Evolutionary conservation across 1,140 invertebrate species (phyloP), one percentile per base, ranked within the genome.

Genomic region (Rhyzopertha dominica): DNA sequence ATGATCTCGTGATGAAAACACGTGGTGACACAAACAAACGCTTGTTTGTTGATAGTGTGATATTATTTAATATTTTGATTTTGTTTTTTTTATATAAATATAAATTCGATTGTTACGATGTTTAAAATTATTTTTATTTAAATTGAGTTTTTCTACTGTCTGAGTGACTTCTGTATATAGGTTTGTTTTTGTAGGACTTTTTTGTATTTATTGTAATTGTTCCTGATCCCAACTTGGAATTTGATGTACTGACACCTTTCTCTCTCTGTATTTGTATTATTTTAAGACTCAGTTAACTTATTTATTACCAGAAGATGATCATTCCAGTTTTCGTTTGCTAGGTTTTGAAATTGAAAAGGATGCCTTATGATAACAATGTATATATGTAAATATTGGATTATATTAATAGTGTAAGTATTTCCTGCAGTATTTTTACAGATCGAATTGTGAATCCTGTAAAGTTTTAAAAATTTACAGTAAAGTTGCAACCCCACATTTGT

Each of bases 21-120:
- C 54, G 49, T 53, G 52, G 56, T 63, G 53, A 57, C 53, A 59
- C 46, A 47, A 52, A 37, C 43, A 42, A 58, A 58, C 47, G 53
- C 47, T 43, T 54, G 56, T 55, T 46, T 48, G 56, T 49, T 44
- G 47, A 58, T 61, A 61, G 62, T 64, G 62, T 64, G 62, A 64
- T 64, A 64, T 62, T 64, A 64, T 58, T 59, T 64, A 62, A 61
- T 64, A 61, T 56, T 64, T 59, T 48, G 49, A 61, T 58, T 61
- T 55, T 42, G 52, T 62, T 63, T 58, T 57, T 56, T 59, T 58
- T 58, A 53, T 54, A 56, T 56, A 46, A 54, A 35, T 42, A 31
- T 42, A 35, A 43, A 23, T n/a, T 38, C 31, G 19, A 26, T 64
- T 62, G 60, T 64, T 64, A 58, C 49, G 58, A 35, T 52, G 56